Evolutionary conservation across 2,888 invertebrate genomes (phyloP).

Genomic region (Eretmocerus hayati): DNA sequence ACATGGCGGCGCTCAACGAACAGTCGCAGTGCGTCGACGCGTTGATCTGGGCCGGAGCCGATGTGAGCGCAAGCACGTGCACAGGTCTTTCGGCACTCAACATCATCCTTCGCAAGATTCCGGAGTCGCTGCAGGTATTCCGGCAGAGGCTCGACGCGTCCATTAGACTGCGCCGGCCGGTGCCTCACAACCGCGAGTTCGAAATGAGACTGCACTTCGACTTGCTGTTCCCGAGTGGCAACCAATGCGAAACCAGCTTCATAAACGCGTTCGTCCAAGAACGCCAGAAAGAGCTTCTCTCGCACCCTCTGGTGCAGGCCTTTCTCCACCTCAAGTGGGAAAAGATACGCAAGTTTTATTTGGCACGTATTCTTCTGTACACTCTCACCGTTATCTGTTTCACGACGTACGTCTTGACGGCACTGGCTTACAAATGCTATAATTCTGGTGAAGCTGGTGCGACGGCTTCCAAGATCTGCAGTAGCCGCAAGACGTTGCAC

Average conservation of each 20-base stretch:
- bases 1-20: constrained; percentile 48
- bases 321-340: constrained; percentile 49
- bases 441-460: constrained; percentile 33
- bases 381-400: constrained; percentile 41
- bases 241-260: constrained; percentile 46
- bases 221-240: constrained; percentile 40
- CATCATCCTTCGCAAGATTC: constrained; percentile 46
- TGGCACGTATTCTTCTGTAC: constrained; percentile 39
- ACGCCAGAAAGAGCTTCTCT: constrained; percentile 46
- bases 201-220: constrained; percentile 44
- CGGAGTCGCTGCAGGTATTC: constrained; percentile 45
- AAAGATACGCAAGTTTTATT: constrained; percentile 48
- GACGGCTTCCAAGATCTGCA: constrained; percentile 36
- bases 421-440: constrained; percentile 41
- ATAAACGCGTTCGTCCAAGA: constrained; percentile 48
- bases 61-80: constrained; percentile 46
- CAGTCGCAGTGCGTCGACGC: constrained; percentile 46
- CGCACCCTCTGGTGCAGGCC: constrained; percentile 49
- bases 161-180: constrained; percentile 38
- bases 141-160: constrained; percentile 45
- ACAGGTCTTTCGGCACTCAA: constrained; percentile 46
- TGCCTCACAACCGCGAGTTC: constrained; percentile 41
- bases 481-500: constrained; percentile 32
- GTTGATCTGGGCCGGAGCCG: constrained; percentile 47
- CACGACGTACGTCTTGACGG: constrained; percentile 41